Evolutionary conservation across 2,113 vertebrate species (phyloP).

Genomic region (Cairina moschata): DNA sequence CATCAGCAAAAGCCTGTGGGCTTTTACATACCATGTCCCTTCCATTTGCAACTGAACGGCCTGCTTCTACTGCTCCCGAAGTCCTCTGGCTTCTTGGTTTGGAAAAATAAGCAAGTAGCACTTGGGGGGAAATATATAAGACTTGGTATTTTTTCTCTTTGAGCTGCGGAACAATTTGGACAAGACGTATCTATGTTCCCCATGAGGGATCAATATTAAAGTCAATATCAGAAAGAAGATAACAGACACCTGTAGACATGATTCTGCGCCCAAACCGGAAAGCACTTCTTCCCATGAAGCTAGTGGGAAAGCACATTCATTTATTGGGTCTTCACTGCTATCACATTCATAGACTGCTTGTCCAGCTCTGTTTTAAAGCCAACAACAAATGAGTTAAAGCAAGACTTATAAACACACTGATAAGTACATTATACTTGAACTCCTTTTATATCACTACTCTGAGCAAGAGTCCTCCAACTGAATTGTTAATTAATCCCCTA

Average conservation of each 20-base stretch:
- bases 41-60: background rate
- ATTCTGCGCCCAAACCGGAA: background rate
- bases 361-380: background rate
- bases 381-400: background rate
- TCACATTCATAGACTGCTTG: background rate
- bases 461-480: too few relatives aligned
- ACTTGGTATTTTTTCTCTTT: background rate
- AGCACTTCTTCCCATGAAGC: background rate
- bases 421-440: background rate
- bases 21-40: rapidly evolving
- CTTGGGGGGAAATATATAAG: background rate
- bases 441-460: background rate
- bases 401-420: background rate
- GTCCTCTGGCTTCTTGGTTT: background rate
- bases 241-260: background rate
- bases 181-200: background rate
- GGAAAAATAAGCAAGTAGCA: background rate
- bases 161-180: background rate
- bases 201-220: background rate
- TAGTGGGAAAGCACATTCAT: too few relatives aligned
- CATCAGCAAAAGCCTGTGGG: background rate
- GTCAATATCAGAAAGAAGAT: background rate
- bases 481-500: too few relatives aligned
- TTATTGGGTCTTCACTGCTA: background rate
- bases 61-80: background rate